phyloP scores from a whole-genome alignment of 2,797 vertebrate species.

The Acanthopagrus latus region DNA sequence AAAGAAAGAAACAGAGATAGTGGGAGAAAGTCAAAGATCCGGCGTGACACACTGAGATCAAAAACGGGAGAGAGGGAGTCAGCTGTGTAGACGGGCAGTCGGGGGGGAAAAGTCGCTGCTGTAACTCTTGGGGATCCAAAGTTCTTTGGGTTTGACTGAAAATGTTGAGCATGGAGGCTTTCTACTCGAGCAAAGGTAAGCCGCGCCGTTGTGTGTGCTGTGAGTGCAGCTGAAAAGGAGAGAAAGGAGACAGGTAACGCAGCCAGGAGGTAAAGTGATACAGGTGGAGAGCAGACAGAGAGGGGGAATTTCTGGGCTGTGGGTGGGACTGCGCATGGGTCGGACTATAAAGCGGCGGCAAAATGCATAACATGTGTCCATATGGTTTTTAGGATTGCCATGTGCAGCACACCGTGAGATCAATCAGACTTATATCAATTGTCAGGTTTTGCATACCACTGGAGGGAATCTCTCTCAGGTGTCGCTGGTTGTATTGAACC shows the following conservation, averaged over 20 bases:
- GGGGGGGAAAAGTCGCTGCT: neutral
- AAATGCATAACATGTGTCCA: conserved; percentile 55
- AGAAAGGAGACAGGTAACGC: conserved; percentile 50
- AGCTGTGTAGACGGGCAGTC: conserved; percentile 17
- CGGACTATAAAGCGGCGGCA: conserved; percentile 30
- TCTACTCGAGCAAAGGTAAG: conserved; percentile 86
- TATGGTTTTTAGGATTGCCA: neutral
- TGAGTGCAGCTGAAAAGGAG: conserved; percentile 33
- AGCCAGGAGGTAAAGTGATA: conserved; percentile 70
- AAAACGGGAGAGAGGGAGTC: conserved; percentile 21
- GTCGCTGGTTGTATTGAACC: neutral
- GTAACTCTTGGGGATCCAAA: conserved; percentile 54
- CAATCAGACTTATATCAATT: fast-evolving
- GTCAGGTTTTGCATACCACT: neutral
- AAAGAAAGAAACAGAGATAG: conserved; percentile 43
- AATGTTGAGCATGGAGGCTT: conserved; percentile 78
- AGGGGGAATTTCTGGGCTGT: conserved; percentile 27
- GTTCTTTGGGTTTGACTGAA: conserved; percentile 43
- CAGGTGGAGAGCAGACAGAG: conserved; percentile 62
- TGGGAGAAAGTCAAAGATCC: conserved; percentile 60
- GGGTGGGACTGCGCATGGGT: conserved; percentile 57
- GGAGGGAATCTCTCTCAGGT: neutral
- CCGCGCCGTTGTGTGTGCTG: conserved; percentile 15
- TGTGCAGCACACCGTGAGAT: neutral
- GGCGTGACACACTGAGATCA: conserved; percentile 44